phyloP scores from a whole-genome alignment of 2,888 invertebrate genomes.

The Eilema griseolum region DNA sequence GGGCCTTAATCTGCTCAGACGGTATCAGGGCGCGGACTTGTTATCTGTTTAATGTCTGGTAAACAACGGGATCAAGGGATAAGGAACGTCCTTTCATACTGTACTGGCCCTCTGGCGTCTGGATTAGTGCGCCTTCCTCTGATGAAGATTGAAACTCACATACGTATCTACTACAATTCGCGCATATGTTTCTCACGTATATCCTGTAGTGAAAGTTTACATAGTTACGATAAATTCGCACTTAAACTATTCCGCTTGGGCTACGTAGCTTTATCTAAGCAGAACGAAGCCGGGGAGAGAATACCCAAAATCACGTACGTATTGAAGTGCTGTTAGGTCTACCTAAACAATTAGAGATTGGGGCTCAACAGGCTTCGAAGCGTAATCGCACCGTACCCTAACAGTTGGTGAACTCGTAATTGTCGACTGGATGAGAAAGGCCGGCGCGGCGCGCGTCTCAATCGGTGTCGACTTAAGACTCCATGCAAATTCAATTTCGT shows the following conservation, averaged over 20 bases:
- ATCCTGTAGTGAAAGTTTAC: slow-evolving; percentile 24
- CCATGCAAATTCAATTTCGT: slow-evolving; percentile 87
- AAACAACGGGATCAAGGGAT: slow-evolving; percentile 88
- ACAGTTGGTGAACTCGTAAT: slow-evolving; percentile 76
- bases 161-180: slow-evolving; percentile 65
- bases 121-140: slow-evolving; percentile 78
- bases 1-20: slow-evolving; percentile 83
- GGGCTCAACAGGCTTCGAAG: slow-evolving; percentile 66
- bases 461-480: slow-evolving; percentile 84
- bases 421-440: slow-evolving; percentile 72
- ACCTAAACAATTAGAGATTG: slow-evolving; percentile 54
- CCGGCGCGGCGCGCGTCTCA: slow-evolving; percentile 71
- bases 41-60: slow-evolving; percentile 88
- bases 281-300: slow-evolving; percentile 28
- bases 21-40: slow-evolving; percentile 86
- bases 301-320: slow-evolving; percentile 42
- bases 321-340: slow-evolving; percentile 51
- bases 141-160: slow-evolving; percentile 77
- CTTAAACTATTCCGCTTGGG: slow-evolving; percentile 23
- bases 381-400: slow-evolving; percentile 68
- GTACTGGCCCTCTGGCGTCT: slow-evolving; percentile 80
- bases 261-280: slow-evolving; percentile 8
- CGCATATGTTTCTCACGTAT: slow-evolving; percentile 49
- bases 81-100: slow-evolving; percentile 85
- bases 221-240: slow-evolving; percentile 23